Conservation (phyloP, 2,797 vertebrate genomes). For the Echeneis naucrates region DNA sequence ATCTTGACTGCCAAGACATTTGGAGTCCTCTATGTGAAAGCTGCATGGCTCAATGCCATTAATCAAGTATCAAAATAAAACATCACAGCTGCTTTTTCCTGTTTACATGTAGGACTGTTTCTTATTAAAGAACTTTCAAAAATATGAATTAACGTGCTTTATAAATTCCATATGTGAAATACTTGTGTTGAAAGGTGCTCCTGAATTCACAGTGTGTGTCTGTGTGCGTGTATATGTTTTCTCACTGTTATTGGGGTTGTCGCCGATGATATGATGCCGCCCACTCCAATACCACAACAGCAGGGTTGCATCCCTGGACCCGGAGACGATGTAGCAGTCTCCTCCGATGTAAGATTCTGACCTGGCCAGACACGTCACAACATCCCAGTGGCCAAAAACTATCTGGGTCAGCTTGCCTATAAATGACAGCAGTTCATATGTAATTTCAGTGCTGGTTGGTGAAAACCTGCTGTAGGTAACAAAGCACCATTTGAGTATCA, state of each 20-base stretch:
- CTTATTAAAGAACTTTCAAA: constrained; percentile 10
- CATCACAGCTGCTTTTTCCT: constrained; percentile 48
- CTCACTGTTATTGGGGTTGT: constrained; percentile 98
- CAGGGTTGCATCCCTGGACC: constrained; percentile 94
- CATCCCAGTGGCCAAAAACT: constrained; percentile 98
- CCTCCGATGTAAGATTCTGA: constrained; percentile 98
- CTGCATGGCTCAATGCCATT: constrained; percentile 26
- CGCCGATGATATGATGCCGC: constrained; percentile 96
- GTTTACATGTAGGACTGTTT: constrained; percentile 47
- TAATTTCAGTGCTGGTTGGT: constrained; percentile 1
- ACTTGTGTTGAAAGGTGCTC: background rate
- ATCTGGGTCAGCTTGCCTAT: constrained; percentile 96
- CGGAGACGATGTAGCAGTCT: constrained; percentile 97
- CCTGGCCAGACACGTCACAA: constrained; percentile 95
- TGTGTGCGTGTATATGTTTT: constrained; percentile 27
- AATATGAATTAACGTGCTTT: background rate
- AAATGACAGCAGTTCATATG: constrained; percentile 6
- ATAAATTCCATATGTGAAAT: background rate
- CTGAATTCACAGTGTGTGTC: background rate
- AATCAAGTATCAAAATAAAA: constrained; percentile 46
- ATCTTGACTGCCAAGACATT: constrained; percentile 61
- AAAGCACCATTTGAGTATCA: background rate
- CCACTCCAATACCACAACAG: constrained; percentile 99
- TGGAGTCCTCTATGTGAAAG: constrained; percentile 61
- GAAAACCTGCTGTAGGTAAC: background rate